A percentile compares a stretch with the other conserved stretches of the same genome.
Evolutionary conservation across 2,888 invertebrate species (phyloP).

Genomic region (Diloba caeruleocephala): DNA sequence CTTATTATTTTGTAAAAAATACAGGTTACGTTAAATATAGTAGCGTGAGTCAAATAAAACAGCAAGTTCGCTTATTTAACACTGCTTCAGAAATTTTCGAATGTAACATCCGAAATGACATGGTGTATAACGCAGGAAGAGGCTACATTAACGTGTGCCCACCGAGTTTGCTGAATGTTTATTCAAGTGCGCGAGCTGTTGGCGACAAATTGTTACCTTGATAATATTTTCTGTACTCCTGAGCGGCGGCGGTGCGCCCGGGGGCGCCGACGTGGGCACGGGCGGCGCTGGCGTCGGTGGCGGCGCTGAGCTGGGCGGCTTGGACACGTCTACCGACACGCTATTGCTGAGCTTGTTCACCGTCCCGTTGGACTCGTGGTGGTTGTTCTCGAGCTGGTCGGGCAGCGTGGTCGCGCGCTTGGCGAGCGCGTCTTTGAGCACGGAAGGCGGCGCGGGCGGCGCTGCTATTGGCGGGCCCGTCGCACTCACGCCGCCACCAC

Average conservation of each 20-base stretch:
- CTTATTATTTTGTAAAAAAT: not conserved
- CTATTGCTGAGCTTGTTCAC: slow-evolving; percentile 82
- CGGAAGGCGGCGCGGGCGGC: slow-evolving; percentile 85
- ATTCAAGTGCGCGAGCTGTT: slow-evolving; percentile 16
- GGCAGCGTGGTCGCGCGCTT: slow-evolving; percentile 84
- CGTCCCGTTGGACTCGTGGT: slow-evolving; percentile 85
- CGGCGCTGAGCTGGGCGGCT: slow-evolving; percentile 79
- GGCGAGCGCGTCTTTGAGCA: slow-evolving; percentile 85
- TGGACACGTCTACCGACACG: slow-evolving; percentile 77
- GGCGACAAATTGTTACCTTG: slow-evolving; percentile 78
- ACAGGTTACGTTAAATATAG: too few relatives aligned
- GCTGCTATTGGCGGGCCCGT: slow-evolving; percentile 77
- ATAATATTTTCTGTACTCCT: slow-evolving; percentile 85
- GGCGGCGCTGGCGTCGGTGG: slow-evolving; percentile 86
- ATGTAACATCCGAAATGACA: slow-evolving; percentile 11
- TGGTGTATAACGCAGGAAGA: slow-evolving; percentile 25
- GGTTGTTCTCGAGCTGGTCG: slow-evolving; percentile 82
- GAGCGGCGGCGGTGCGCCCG: slow-evolving; percentile 68
- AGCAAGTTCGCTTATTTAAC: not conserved
- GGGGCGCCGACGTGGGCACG: slow-evolving; percentile 75
- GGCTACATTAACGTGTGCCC: slow-evolving; percentile 35
- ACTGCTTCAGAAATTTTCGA: slow-evolving; percentile 3
- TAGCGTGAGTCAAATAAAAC: not conserved
- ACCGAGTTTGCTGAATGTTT: slow-evolving; percentile 22
- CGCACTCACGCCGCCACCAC: slow-evolving; percentile 83